phyloP scores from a whole-genome alignment of 2,797 vertebrate genomes.

The Mus caroli region DNA sequence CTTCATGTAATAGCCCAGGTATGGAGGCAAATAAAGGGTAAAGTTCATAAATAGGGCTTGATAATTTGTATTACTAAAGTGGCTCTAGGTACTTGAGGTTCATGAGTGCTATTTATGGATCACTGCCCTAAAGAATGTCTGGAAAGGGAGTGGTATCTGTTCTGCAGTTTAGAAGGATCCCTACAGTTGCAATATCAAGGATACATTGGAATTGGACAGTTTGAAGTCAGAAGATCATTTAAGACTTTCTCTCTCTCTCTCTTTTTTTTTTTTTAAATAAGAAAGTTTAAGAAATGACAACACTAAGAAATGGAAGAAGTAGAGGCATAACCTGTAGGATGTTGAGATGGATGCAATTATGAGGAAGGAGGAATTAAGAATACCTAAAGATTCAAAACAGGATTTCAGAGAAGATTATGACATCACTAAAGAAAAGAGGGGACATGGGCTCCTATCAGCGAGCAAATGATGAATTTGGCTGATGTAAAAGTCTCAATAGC shows the following conservation, averaged over 20 bases:
- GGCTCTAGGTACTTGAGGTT: neutral
- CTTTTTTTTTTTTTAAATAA: neutral
- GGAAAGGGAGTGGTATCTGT: neutral
- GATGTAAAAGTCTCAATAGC: neutral
- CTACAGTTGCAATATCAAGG: neutral
- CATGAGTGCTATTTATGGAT: neutral
- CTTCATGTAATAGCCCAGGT: neutral
- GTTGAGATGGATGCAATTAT: neutral
- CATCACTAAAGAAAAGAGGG: neutral
- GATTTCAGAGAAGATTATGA: neutral
- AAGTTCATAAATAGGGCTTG: neutral
- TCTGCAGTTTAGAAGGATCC: neutral
- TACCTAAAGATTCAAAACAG: slow-evolving; percentile 16
- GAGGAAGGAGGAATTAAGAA: neutral
- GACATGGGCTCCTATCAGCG: neutral
- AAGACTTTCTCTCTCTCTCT: neutral
- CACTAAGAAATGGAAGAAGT: neutral
- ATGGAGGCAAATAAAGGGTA: neutral
- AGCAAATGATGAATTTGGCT: neutral
- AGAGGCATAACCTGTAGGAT: neutral
- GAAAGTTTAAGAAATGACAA: neutral
- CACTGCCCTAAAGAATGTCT: neutral
- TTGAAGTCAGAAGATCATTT: neutral
- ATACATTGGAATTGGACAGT: neutral
- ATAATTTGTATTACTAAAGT: neutral